These are phyloP conservation scores for Troglohyphantes excavatus DNA, from an alignment of 2,888 invertebrate genomes.

Conservation along the genomic window DNA sequence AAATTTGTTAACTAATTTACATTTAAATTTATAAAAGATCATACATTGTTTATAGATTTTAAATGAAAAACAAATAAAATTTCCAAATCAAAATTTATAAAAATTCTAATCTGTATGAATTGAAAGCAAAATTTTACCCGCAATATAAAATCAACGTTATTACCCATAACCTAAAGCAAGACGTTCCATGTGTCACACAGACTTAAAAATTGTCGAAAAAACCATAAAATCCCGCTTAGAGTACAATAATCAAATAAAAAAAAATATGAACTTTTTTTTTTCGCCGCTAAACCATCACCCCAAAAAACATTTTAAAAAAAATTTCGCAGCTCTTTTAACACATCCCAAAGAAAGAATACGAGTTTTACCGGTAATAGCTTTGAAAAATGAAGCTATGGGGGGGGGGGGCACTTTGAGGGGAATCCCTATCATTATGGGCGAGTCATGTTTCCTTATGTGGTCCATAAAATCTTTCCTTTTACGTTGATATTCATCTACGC, in stretches of 20 bases:
- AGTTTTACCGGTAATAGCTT: constrained; percentile 69
- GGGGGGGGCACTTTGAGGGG: constrained; percentile 12
- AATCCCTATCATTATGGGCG: constrained; percentile 53
- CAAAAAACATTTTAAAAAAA: constrained; percentile 36
- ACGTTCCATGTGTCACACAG: too few species aligned
- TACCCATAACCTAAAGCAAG: too few species aligned
- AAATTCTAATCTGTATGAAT: too few species aligned
- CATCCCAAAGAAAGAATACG: constrained; percentile 57
- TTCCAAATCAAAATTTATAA: too few species aligned
- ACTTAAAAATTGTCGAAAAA: neutral
- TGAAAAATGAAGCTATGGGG: constrained; percentile 61
- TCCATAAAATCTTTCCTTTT: constrained; percentile 65
- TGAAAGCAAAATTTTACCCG: too few species aligned
- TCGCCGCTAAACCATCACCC: neutral
- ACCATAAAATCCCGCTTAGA: neutral
- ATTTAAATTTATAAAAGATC: too few species aligned
- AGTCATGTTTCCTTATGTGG: constrained; percentile 66
- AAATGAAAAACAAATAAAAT: too few species aligned
- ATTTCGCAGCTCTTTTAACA: constrained; percentile 59
- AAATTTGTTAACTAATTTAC: too few species aligned
- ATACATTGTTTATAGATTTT: too few species aligned
- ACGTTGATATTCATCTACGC: constrained; percentile 56
- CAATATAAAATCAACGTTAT: too few species aligned
- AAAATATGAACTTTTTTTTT: constrained; percentile 38
- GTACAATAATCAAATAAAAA: constrained; percentile 8